A percentile compares a stretch with the other conserved stretches of the same genome.
These are phyloP conservation scores for Ceyx margarethae DNA, from an alignment of 2,113 vertebrate genomes.

Conservation along the genomic window DNA sequence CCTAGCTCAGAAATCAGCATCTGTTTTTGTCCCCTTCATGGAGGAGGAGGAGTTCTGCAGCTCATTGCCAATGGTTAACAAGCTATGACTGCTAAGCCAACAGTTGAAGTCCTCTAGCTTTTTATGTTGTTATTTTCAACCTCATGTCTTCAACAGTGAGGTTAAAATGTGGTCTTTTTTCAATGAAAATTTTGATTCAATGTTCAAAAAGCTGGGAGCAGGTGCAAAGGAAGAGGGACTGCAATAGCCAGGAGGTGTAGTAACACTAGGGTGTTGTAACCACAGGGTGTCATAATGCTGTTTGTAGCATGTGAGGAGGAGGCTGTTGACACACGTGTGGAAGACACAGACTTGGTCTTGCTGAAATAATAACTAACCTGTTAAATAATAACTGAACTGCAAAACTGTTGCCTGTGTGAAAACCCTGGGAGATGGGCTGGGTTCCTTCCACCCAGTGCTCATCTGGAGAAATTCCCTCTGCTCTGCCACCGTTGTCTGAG, in stretches of 20 bases:
- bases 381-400: not conserved
- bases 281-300: not conserved
- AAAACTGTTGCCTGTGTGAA: not conserved
- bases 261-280: not conserved
- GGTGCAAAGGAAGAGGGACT: not conserved
- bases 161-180: not conserved
- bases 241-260: not conserved
- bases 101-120: not conserved
- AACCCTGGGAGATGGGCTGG: not conserved
- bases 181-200: not conserved
- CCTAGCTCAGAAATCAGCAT: not conserved
- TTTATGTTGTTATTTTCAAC: not conserved
- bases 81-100: not conserved
- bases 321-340: not conserved
- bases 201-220: not conserved
- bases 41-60: not conserved
- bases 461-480: not conserved
- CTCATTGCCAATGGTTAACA: not conserved
- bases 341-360: not conserved
- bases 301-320: not conserved
- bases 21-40: not conserved
- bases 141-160: not conserved
- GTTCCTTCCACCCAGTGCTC: not conserved
- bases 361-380: not conserved
- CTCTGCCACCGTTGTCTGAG: not conserved